A percentile compares a stretch with the other conserved stretches of the same genome.
phyloP scores from a whole-genome alignment of 2,113 vertebrate species.

The Equus quagga region DNA sequence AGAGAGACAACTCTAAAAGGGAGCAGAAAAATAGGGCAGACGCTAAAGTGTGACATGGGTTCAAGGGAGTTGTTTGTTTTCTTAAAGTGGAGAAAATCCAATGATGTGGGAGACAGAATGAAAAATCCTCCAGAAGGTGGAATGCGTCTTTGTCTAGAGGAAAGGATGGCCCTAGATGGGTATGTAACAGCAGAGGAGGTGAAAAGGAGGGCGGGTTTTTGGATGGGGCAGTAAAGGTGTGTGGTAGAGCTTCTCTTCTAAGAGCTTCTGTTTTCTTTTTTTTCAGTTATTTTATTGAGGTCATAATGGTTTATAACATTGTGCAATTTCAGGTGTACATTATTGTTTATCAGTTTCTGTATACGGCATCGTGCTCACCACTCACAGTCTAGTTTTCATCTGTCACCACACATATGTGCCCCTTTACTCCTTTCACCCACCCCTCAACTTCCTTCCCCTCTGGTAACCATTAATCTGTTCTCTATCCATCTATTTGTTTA shows the following conservation, averaged over 20 bases:
- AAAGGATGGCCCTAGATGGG: background rate
- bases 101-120: background rate
- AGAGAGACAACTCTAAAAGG: background rate
- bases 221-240: background rate
- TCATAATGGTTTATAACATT: no score
- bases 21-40: background rate
- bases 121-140: background rate
- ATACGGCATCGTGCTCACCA: no score
- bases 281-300: no score
- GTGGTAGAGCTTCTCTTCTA: background rate
- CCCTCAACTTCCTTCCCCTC: no score
- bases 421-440: no score
- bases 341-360: no score
- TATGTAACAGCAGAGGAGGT: accelerated
- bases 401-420: no score
- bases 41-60: background rate
- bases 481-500: no score
- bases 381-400: no score
- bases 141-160: background rate
- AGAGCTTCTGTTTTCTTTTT: background rate
- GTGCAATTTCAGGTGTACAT: no score
- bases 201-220: background rate
- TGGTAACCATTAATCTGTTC: no score
- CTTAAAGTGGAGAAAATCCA: background rate
- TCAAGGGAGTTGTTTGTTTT: background rate